A percentile compares a stretch with the other conserved stretches of the same genome.
Conservation (phyloP, 1,140 invertebrate species). For the Macrocentrus cingulum region DNA sequence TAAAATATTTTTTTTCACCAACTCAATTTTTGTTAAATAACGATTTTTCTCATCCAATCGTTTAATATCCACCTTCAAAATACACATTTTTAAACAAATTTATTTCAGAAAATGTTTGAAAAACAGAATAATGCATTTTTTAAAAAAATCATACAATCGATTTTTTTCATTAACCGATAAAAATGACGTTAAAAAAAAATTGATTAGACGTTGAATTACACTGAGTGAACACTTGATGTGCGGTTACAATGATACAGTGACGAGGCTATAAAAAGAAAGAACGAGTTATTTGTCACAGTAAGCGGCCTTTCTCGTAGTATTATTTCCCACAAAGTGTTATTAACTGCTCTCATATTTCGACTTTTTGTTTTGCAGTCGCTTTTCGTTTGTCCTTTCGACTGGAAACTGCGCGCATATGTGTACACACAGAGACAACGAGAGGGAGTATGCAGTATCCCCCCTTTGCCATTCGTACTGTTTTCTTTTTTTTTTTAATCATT, state of each 20-base stretch:
- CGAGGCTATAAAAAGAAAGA: neutral
- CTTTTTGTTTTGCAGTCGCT: conserved; percentile 48
- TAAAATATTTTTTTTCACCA: too few species aligned
- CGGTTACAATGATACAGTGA: neutral
- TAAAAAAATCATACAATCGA: too few species aligned
- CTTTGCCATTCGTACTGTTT: conserved; percentile 30
- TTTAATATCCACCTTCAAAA: too few species aligned
- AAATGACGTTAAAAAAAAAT: too few species aligned
- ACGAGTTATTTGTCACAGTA: conserved; percentile 57
- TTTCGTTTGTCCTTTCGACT: conserved; percentile 35
- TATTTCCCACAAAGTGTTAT: conserved; percentile 61
- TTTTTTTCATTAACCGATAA: too few species aligned
- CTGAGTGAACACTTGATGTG: too few species aligned
- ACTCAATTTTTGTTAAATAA: too few species aligned
- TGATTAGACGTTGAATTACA: too few species aligned
- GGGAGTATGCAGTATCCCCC: conserved; percentile 1
- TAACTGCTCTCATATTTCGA: conserved; percentile 60
- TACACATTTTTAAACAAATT: too few species aligned
- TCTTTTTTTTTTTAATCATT: conserved; percentile 52
- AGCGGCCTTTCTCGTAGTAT: conserved; percentile 59
- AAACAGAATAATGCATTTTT: too few species aligned
- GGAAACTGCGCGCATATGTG: conserved; percentile 14
- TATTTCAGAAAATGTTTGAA: too few species aligned
- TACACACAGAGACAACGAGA: neutral
- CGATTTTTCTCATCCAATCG: too few species aligned